These are phyloP conservation scores for Philotrypesis tridentata DNA, from an alignment of 1,140 invertebrate genomes.

Conservation along the genomic window DNA sequence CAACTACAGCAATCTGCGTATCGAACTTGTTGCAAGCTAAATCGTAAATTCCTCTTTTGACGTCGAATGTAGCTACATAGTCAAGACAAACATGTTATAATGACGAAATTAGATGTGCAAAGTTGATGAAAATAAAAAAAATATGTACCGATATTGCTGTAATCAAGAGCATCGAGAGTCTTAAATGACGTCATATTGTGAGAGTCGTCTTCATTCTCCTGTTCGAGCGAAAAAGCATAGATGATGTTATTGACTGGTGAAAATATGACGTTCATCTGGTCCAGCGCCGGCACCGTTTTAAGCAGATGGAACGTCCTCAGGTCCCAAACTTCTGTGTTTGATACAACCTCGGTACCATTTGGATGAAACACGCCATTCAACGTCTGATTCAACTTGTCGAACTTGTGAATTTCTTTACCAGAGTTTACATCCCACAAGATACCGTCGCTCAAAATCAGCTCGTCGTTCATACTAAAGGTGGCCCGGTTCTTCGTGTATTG, in stretches of 20 bases:
- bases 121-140: neutral
- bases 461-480: conserved; percentile 94
- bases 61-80: conserved; percentile 87
- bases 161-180: conserved; percentile 94
- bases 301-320: conserved; percentile 94
- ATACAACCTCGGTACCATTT: conserved; percentile 93
- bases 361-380: conserved; percentile 98
- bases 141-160: conserved; percentile 87
- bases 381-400: conserved; percentile 97
- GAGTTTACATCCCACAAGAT: conserved; percentile 95
- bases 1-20: conserved; percentile 87
- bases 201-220: conserved; percentile 78
- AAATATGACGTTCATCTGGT: conserved; percentile 89
- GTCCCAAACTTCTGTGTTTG: conserved; percentile 97
- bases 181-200: conserved; percentile 92
- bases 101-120: conserved; percentile 29
- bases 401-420: conserved; percentile 93
- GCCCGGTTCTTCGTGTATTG: conserved; percentile 95
- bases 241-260: conserved; percentile 81
- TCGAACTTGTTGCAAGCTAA: conserved; percentile 84
- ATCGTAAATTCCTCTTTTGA: conserved; percentile 87
- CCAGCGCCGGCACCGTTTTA: conserved; percentile 92
- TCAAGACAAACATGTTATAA: conserved; percentile 41
- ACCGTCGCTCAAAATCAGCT: conserved; percentile 92
- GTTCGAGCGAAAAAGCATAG: conserved; percentile 78